Evolutionary conservation across 2,888 invertebrate species (phyloP), one percentile per base, ranked within the genome.

Genomic region (Julus scanicus): DNA sequence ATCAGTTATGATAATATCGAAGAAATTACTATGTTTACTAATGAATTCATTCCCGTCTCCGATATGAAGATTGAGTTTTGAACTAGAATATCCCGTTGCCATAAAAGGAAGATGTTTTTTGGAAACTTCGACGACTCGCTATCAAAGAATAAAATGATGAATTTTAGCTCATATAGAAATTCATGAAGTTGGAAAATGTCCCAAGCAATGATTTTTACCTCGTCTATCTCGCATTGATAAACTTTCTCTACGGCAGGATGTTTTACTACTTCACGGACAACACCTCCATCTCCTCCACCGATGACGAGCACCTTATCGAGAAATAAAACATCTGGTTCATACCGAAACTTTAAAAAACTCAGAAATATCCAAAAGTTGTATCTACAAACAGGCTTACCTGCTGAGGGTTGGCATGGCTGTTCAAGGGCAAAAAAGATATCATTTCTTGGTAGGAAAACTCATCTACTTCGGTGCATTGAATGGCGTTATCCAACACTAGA

Each of bases 401-500:
- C 91, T 96, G 95, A 0, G 99, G 99, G 91, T 96, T 95, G 6
- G 96, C 95, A 93, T 99, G 99, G 90, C 95, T 95, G 92, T 97
- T 97, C 1, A 99, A 93, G 0, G 99, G 98, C 85, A 99, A 92
- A 92, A 98, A 98, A 0, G 98, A 95, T 90, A 99, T 97, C 98
- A 99, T 99, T 93, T 99, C 99, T 92, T 99, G 99, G 92, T 99
- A 99, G 0, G 98, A 95, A 92, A 97, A 98, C 92, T 99, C 99
- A 93, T 99, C 99, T 90, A 95, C 94, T 92, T 99, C 96, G 0
- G 99, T 97, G 91, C 98, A 98, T 92, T 99, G 99, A 90, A 99
- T 98, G 44, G 99, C 97, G 40, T 98, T 98, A 93, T 99, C 99
- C 83, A 99, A 93, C 2, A 98, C 95, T 86, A 99, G 93, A 1